Conservation (phyloP, 2,113 vertebrate species). For the Ivindomyrus marchei region DNA sequence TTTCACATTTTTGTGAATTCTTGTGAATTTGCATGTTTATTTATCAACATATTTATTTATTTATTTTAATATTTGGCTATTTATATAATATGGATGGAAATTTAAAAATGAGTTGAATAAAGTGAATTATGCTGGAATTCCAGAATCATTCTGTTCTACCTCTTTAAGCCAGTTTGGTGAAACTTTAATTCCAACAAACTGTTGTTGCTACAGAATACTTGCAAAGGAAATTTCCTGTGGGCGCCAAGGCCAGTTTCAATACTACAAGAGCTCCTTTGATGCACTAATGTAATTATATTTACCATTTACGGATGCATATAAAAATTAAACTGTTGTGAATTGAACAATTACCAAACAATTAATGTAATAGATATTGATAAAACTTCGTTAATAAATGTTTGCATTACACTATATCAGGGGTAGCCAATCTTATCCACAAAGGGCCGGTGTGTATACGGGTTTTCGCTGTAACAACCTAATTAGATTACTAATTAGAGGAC, state of each 20-base stretch:
- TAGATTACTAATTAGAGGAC: no score
- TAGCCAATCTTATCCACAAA: no score
- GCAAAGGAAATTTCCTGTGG: neutral
- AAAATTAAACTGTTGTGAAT: neutral
- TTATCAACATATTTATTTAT: neutral
- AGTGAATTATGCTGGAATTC: neutral
- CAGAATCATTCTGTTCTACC: neutral
- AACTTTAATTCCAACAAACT: neutral
- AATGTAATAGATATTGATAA: neutral
- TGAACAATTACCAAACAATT: neutral
- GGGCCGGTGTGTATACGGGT: no score
- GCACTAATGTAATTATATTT: neutral
- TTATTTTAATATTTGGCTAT: neutral
- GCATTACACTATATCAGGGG: neutral
- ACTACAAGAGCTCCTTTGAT: neutral
- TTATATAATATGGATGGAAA: neutral
- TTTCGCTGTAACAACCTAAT: no score
- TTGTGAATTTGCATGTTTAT: neutral
- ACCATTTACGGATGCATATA: neutral
- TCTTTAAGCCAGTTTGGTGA: neutral
- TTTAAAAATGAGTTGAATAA: neutral
- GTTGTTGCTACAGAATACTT: neutral
- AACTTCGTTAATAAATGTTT: neutral
- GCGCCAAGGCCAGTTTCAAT: neutral
- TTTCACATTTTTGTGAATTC: neutral